phyloP scores from a whole-genome alignment of 2,797 vertebrate species.

The Poecilia gillii region DNA sequence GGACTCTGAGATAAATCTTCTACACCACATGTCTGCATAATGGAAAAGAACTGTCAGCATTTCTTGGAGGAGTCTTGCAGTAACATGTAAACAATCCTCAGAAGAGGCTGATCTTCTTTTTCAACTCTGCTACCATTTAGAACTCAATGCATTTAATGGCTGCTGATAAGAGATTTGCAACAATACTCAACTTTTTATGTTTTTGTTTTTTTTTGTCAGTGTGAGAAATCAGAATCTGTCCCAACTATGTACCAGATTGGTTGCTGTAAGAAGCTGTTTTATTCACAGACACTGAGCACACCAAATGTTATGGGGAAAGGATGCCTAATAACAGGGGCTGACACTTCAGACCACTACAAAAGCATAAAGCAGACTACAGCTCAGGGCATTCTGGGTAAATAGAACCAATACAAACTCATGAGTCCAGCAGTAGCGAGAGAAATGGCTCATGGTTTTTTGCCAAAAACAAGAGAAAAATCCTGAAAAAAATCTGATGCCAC shows the following conservation, averaged over 20 bases:
- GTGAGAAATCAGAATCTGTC: not conserved
- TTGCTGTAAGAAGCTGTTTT: not conserved
- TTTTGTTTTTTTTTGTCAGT: not conserved
- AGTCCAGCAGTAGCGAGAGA: too few relatives aligned
- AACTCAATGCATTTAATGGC: not conserved
- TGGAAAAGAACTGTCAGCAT: conserved; percentile 43
- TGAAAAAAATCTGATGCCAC: not conserved
- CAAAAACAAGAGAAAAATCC: too few relatives aligned
- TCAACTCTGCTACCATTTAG: not conserved
- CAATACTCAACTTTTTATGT: not conserved
- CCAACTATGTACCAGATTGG: not conserved
- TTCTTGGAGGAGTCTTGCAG: conserved; percentile 16
- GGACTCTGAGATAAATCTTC: not conserved
- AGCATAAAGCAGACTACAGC: too few relatives aligned
- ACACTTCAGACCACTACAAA: not conserved
- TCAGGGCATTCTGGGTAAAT: too few relatives aligned
- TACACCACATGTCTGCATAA: conserved; percentile 7
- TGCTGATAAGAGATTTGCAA: not conserved
- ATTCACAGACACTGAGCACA: not conserved
- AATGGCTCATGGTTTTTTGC: too few relatives aligned
- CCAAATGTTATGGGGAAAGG: not conserved
- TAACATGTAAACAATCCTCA: not conserved
- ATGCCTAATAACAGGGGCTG: not conserved
- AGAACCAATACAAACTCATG: too few relatives aligned
- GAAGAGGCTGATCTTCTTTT: not conserved